A percentile compares a stretch with the other conserved stretches of the same genome.
phyloP scores from a whole-genome alignment of 2,888 invertebrate species.

The Athalia cordata region DNA sequence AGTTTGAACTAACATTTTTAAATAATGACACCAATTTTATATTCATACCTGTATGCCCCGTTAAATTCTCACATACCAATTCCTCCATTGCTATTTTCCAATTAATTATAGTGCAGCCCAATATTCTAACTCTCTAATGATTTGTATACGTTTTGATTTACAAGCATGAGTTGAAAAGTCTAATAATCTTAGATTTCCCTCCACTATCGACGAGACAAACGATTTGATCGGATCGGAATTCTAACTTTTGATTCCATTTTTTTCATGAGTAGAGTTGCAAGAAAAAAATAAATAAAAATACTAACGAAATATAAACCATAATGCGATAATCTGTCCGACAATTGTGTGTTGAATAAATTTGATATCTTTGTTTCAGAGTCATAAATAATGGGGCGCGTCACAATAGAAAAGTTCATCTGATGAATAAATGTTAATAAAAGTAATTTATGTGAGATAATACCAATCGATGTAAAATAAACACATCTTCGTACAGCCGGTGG shows the following conservation, averaged over 20 bases:
- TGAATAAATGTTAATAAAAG: conserved; percentile 53
- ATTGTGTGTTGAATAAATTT: conserved; percentile 38
- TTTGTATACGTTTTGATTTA: background rate
- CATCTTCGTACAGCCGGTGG: conserved; percentile 19
- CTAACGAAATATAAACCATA: conserved; percentile 48
- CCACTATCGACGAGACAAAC: no score
- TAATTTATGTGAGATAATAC: conserved; percentile 56
- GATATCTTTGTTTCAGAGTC: conserved; percentile 60
- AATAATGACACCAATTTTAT: background rate
- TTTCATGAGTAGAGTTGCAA: no score
- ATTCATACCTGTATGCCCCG: background rate
- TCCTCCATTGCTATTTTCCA: background rate
- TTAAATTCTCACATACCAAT: conserved; percentile 11
- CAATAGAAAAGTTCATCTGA: conserved; percentile 53
- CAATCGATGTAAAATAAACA: conserved; percentile 44
- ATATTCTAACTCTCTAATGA: conserved; percentile 1
- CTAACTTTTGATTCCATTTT: no score
- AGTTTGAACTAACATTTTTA: background rate
- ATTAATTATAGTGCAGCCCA: background rate
- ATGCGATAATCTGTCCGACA: conserved; percentile 26
- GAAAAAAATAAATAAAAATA: background rate
- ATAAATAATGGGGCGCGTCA: conserved; percentile 58
- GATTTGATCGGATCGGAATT: no score
- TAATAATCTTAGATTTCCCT: no score
- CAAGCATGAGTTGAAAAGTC: no score